Evolutionary conservation across 2,888 invertebrate species (phyloP), one percentile per base, ranked within the genome.

Genomic region (Sipha maydis): DNA sequence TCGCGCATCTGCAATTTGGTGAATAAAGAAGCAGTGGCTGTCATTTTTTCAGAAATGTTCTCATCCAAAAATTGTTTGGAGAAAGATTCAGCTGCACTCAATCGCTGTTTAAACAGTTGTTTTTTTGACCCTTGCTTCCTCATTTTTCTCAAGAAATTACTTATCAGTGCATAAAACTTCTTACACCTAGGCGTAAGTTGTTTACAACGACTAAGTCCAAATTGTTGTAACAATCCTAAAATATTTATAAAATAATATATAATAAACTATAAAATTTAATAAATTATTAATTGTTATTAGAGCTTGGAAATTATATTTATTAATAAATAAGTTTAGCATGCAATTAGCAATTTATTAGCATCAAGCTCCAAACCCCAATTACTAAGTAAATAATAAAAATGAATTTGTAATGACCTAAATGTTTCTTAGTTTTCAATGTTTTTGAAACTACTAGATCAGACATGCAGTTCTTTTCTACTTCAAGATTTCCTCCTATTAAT

Each of bases 201-300:
- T 25, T 73, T 77, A 31, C 76, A 48, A 76, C n/a, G n/a, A 76
- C 76, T 76, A 76, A 76, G n/a, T 14, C 76, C 76, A 25, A 76
- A 5, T 76, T 76, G 41, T 76, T 48, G 41, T 76, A 76, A 34
- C n/a, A 76, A n/a, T n/a, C 41, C 41, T 41, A 76, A 11, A 76
- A 17, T 76, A 41, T 41, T 41, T 41, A 41, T 41, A 41, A 41
- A 41, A 41, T 41, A 5, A 7, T 7, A 41, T 41, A 41, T 41
- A n/a, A n/a, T n/a, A n/a, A n/a, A n/a, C n/a, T n/a, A n/a, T n/a
- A n/a, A n/a, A n/a, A n/a, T n/a, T n/a, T n/a, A n/a, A n/a, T n/a
- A n/a, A n/a, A n/a, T n/a, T n/a, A n/a, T n/a, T n/a, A n/a, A n/a
- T n/a, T n/a, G n/a, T n/a, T n/a, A n/a, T n/a, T n/a, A n/a, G n/a